Conservation (phyloP, 2,888 invertebrate genomes). For the Hymenopus coronatus region DNA sequence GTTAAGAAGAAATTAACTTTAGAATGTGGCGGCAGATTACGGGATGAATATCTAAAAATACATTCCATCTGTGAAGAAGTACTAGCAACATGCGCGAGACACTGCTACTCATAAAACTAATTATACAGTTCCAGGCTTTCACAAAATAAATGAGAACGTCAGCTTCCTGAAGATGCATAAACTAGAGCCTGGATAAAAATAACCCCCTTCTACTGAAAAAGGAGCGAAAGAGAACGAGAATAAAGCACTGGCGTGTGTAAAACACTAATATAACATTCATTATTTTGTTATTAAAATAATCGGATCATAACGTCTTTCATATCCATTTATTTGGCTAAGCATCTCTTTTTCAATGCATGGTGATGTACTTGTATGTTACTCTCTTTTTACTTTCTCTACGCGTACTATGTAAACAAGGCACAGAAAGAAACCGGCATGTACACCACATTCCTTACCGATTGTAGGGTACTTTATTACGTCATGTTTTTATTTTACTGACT, state of each 20-base stretch:
- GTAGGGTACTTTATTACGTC: too few relatives aligned
- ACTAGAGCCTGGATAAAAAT: neutral
- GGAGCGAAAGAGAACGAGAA: neutral
- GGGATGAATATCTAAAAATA: neutral
- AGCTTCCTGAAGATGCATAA: neutral
- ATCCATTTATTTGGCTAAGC: neutral
- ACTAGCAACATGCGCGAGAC: neutral
- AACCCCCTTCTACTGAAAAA: neutral
- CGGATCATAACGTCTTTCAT: neutral
- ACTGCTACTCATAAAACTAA: neutral
- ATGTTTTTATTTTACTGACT: too few relatives aligned
- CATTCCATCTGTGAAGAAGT: neutral
- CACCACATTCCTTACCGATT: too few relatives aligned
- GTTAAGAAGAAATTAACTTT: neutral
- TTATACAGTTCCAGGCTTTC: neutral
- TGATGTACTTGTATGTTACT: too few relatives aligned
- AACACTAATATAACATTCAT: neutral
- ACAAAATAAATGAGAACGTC: neutral
- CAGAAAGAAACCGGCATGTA: too few relatives aligned
- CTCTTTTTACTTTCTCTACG: too few relatives aligned
- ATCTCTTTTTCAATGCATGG: too few relatives aligned
- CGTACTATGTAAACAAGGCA: too few relatives aligned
- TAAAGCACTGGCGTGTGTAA: neutral
- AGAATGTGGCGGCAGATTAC: neutral
- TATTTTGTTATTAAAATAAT: neutral